These are phyloP conservation scores for Sarcophaga carnaria DNA, from an alignment of 2,888 invertebrate species.

Conservation along the genomic window DNA sequence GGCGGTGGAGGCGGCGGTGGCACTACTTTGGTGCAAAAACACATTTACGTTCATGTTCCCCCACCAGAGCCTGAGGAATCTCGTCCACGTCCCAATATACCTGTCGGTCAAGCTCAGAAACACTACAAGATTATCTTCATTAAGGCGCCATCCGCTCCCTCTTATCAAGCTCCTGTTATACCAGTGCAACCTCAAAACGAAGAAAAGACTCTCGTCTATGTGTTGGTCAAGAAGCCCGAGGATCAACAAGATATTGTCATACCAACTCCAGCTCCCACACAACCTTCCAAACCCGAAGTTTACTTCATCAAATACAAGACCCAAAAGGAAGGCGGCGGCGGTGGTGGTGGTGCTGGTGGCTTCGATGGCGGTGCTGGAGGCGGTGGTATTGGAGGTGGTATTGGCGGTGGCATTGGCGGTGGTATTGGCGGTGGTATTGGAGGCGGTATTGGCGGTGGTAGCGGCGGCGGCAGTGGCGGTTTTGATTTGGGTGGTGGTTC, in stretches of 20 bases:
- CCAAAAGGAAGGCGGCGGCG: conserved; percentile 79
- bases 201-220: conserved; percentile 94
- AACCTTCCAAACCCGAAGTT: conserved; percentile 94
- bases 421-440: conserved; percentile 72
- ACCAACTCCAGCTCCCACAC: conserved; percentile 90
- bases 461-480: conserved; percentile 72
- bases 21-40: conserved; percentile 88
- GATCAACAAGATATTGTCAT: conserved; percentile 91
- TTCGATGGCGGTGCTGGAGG: conserved; percentile 72
- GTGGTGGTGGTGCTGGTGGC: conserved; percentile 74
- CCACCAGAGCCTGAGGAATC: conserved; percentile 92
- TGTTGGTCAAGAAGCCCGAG: conserved; percentile 93
- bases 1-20: conserved; percentile 78
- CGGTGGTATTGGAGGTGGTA: conserved; percentile 68
- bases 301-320: conserved; percentile 88
- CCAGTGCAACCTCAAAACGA: conserved; percentile 91
- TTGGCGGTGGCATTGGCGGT: conserved; percentile 56
- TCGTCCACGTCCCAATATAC: conserved; percentile 84
- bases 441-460: conserved; percentile 66
- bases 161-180: conserved; percentile 91
- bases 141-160: conserved; percentile 93
- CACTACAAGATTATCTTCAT: conserved; percentile 97
- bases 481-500: conserved; percentile 75
- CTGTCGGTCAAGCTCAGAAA: conserved; percentile 89
- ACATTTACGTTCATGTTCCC: conserved; percentile 95